Percentiles rank a stretch among this genome's conserved stretches.
Evolutionary conservation across 2,113 vertebrate species (phyloP).

Genomic region (Cyprinus carpio): DNA sequence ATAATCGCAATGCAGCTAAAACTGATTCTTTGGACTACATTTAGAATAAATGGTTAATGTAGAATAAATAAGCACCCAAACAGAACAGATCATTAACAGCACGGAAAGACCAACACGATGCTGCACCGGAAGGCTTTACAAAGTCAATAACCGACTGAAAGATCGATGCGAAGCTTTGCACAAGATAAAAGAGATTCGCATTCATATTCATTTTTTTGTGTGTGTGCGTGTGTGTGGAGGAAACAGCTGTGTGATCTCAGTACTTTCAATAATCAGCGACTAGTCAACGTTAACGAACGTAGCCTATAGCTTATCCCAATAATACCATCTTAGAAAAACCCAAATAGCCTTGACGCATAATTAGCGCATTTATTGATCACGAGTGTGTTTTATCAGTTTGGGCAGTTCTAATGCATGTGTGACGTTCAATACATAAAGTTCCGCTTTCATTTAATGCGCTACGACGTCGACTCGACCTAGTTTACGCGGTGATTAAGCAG

Average conservation of each 20-base stretch:
- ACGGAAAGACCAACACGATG: background rate
- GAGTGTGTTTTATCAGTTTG: background rate
- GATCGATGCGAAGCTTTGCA: conserved; percentile 32
- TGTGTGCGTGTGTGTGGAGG: no score
- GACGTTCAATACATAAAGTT: background rate
- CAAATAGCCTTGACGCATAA: background rate
- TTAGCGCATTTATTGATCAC: conserved; percentile 4
- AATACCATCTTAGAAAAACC: background rate
- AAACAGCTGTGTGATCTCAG: conserved; percentile 26
- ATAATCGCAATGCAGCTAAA: background rate
- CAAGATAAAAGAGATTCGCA: conserved; percentile 29
- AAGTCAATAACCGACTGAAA: conserved; percentile 56
- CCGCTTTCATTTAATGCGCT: background rate
- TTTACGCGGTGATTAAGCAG: background rate
- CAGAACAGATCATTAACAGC: conserved; percentile 17
- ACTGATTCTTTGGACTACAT: background rate
- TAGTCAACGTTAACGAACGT: background rate
- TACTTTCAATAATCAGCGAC: conserved; percentile 12
- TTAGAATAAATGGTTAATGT: background rate
- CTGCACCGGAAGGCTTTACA: conserved; percentile 17
- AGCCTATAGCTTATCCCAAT: background rate
- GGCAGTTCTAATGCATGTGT: background rate
- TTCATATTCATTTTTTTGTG: conserved; percentile 7
- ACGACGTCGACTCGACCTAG: background rate
- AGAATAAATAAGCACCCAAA: background rate